Evolutionary conservation across 2,113 vertebrate species (phyloP).

Genomic region (Nibea coibor): DNA sequence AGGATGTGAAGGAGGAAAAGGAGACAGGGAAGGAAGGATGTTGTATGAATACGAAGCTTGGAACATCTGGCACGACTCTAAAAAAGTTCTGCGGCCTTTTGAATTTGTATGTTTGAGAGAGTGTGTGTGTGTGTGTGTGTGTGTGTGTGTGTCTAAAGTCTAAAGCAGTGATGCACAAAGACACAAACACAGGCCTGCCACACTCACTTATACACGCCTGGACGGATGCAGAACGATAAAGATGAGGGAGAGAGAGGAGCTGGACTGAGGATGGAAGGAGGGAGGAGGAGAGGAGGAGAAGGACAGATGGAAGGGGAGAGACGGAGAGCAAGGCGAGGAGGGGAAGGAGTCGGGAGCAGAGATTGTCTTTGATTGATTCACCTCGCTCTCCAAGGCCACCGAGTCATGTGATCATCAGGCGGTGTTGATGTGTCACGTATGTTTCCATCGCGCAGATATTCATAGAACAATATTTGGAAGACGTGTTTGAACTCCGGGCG

Average conservation of each 20-base stretch:
- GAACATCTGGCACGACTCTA: constrained; percentile 81
- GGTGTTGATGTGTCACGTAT: constrained; percentile 7
- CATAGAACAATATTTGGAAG: too few species aligned
- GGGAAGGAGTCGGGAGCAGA: constrained; percentile 1
- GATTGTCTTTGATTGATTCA: constrained; percentile 67
- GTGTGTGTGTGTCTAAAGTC: constrained; percentile 38
- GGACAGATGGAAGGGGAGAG: background rate
- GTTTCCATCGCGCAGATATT: constrained; percentile 12
- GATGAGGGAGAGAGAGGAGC: constrained; percentile 22
- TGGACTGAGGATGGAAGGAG: background rate
- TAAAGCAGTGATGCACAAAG: constrained; percentile 71
- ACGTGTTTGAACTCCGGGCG: too few species aligned
- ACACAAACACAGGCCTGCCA: constrained; percentile 70
- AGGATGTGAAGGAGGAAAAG: constrained; percentile 42
- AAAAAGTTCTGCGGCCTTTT: constrained; percentile 66
- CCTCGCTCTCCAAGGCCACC: constrained; percentile 53
- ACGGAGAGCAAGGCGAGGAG: too few species aligned
- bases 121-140: constrained; percentile 10
- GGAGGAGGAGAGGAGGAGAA: background rate
- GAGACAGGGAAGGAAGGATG: constrained; percentile 52
- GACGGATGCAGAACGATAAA: constrained; percentile 29
- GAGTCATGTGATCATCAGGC: constrained; percentile 63
- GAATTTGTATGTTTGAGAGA: constrained; percentile 35
- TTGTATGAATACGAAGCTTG: constrained; percentile 46
- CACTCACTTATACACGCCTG: constrained; percentile 72